Percentiles rank a stretch among this genome's conserved stretches.
These are phyloP conservation scores for Acrobasis consociella DNA, from an alignment of 2,888 invertebrate genomes.

Conservation along the genomic window DNA sequence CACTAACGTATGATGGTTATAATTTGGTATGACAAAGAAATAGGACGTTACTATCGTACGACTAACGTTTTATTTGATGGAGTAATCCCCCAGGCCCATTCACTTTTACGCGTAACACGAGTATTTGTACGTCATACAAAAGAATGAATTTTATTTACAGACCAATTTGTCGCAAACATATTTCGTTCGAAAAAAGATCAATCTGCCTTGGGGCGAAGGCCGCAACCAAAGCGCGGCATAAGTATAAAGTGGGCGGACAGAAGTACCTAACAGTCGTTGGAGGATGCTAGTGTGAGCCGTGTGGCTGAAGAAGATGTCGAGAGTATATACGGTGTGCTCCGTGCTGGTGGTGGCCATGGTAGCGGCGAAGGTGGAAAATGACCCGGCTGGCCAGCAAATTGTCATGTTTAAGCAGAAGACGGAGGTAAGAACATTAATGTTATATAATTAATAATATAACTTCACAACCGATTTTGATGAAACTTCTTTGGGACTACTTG, in stretches of 20 bases:
- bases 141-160: background rate
- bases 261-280: slow-evolving; percentile 5
- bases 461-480: too few species aligned
- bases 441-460: too few species aligned
- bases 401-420: slow-evolving; percentile 47
- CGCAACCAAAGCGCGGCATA: background rate
- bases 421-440: slow-evolving; percentile 39
- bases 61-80: too few species aligned
- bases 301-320: slow-evolving; percentile 27
- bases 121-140: too few species aligned
- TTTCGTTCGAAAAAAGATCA: slow-evolving; percentile 1
- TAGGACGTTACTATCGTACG: too few species aligned
- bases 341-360: slow-evolving; percentile 26
- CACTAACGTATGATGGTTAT: too few species aligned
- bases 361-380: slow-evolving; percentile 36
- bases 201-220: slow-evolving; percentile 4
- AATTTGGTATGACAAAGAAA: too few species aligned
- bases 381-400: slow-evolving; percentile 49
- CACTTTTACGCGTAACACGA: too few species aligned
- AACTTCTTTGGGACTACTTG: too few species aligned
- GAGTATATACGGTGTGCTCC: slow-evolving; percentile 30
- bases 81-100: too few species aligned
- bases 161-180: background rate
- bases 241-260: background rate
- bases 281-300: slow-evolving; percentile 17